These are phyloP conservation scores for Cephus pygmeus DNA, from an alignment of 2,888 invertebrate genomes.

Conservation along the genomic window DNA sequence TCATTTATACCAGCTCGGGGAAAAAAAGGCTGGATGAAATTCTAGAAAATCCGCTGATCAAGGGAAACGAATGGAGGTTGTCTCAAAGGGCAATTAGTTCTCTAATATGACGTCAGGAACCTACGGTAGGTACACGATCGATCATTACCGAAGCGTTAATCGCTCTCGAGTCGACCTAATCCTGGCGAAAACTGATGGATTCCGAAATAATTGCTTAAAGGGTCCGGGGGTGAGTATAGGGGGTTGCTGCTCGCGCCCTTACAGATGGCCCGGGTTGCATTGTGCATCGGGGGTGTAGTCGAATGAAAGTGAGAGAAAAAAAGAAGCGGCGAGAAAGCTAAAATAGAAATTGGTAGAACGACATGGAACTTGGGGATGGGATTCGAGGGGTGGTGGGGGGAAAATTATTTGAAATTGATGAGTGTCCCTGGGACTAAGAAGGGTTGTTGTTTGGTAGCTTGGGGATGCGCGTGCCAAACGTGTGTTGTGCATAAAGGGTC, in stretches of 20 bases:
- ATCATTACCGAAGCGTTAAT: slow-evolving; percentile 49
- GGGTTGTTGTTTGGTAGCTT: slow-evolving; percentile 30
- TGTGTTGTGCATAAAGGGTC: slow-evolving; percentile 35
- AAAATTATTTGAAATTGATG: slow-evolving; percentile 58
- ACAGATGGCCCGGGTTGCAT: slow-evolving; percentile 32
- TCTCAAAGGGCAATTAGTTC: no score
- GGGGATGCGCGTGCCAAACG: slow-evolving; percentile 42
- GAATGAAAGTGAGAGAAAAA: slow-evolving; percentile 17
- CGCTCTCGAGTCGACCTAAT: slow-evolving; percentile 27
- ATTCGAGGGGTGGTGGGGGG: slow-evolving; percentile 33
- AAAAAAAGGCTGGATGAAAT: no score
- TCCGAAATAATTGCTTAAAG: slow-evolving; percentile 58
- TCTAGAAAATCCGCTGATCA: no score
- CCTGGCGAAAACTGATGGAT: slow-evolving; percentile 53
- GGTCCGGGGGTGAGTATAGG: slow-evolving; percentile 28
- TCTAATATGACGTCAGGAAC: no score
- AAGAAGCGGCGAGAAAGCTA: slow-evolving; percentile 13
- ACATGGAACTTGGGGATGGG: neutral
- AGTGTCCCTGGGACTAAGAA: slow-evolving; percentile 32
- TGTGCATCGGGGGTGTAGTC: slow-evolving; percentile 23
- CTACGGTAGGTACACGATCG: slow-evolving; percentile 32
- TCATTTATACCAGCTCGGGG: no score
- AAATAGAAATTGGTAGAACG: slow-evolving; percentile 14
- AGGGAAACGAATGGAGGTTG: no score
- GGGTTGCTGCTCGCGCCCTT: slow-evolving; percentile 35